Evolutionary conservation across 92 coral and sea anemone species (phyloP).

Genomic region (Zoanthus sociatus): DNA sequence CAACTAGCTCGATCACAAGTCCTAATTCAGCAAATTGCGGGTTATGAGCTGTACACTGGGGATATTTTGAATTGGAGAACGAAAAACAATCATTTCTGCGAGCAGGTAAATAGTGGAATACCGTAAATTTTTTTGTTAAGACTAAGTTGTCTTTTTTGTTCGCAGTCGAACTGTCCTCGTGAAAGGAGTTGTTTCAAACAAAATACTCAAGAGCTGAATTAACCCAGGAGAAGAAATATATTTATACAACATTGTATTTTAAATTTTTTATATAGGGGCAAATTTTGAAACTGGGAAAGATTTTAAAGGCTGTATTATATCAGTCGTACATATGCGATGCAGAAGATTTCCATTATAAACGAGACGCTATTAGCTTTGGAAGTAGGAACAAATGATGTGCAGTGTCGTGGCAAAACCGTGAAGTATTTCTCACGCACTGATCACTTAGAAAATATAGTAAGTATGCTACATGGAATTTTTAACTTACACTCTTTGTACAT

Average conservation of each 20-base stretch:
- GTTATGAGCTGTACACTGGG: neutral
- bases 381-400: conserved; percentile 8
- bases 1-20: too few species aligned
- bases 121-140: neutral
- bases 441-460: conserved; percentile 20
- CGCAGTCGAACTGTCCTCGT: neutral
- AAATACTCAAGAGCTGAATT: neutral
- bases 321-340: conserved; percentile 1
- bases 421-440: conserved; percentile 42
- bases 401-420: conserved; percentile 13
- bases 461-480: neutral
- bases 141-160: neutral
- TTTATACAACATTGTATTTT: neutral
- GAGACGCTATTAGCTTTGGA: conserved; percentile 20
- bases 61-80: neutral
- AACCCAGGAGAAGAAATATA: neutral
- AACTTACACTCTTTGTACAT: neutral
- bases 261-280: neutral
- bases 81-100: neutral
- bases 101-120: neutral
- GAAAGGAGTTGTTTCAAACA: neutral
- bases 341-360: conserved; percentile 33
- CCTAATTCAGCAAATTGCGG: too few species aligned
- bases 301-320: neutral
- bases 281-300: neutral